Evolutionary conservation across 1,140 invertebrate species (phyloP), one percentile per base, ranked within the genome.

Genomic region (Diorhabda sublineata): DNA sequence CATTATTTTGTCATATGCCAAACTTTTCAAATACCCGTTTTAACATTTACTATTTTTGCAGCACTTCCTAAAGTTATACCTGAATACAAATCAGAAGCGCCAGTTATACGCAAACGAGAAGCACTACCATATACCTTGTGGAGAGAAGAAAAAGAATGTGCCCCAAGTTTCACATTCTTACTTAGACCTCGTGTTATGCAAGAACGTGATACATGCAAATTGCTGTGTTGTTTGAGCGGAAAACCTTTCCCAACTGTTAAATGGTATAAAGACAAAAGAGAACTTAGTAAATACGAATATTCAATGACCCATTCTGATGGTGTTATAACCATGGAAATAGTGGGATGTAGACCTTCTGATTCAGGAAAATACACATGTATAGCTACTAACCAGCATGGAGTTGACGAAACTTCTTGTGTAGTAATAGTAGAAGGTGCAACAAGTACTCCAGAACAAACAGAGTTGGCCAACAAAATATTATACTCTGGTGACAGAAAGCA

Each of bases 151-250:
- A 90, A 89, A 78, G 94, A 97, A 83, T 90, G 90, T 74, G 92
- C 92, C 26, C 98, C 98, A 61, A 91, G 88, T 78, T 99, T 99
- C 83, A 98, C 95, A 74, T 99, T 99, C 92, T 88, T 95, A 75
- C 87, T 99, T 61, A 89, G 98, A 81, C 96, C 97, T 79, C 92
- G 98, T 81, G 92, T 99, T 67, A 99, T 99, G 86, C 98, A 99
- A 83, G 92, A 95, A 74, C 86, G 92, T 61, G 91, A 95, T 78
- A 95, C 93, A 59, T 96, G 93, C 84, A 99, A 99, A 84, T 87
- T 99, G n/a, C 88, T 99, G 3, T 98, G 97, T 82, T 98, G 97
- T 80, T 85, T 99, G 8, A 91, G 91, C 74, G 97, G 96, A 63
- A 95, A 95, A 81, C 98, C 98, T 72, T 87, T 91, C 69, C 97